Base-by-base conservation (phyloP, 2,888 invertebrate species). In the Zaprionus lineosus region DNA sequence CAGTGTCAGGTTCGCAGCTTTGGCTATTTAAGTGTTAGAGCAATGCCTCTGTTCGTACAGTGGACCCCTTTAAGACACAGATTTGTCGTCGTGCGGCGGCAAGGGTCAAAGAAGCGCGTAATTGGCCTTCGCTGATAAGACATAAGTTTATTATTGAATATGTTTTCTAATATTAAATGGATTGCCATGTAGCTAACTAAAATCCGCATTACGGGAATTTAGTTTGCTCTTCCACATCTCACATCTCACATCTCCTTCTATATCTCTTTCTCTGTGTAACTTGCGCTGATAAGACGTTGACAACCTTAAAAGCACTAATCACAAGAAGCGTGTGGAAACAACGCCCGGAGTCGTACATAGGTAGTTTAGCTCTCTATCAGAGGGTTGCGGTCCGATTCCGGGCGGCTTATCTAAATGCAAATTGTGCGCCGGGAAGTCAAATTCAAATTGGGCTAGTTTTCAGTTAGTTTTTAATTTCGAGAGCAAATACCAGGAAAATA, bases 1-100 rank as follows among this genome's bases (percentile, higher is more conserved):
- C 78, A 77, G 57, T 69, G 77, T 77, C 77, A 77, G 77, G 77
- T 75, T 83, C 79, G 72, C 34, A 55, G 51, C 33, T 37, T 11
- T 34, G 19, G 37, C 40, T 67, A 7, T 31, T 36, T 33, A 56
- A 56, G 46, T 59, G 57, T 66, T 61, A 53, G 16, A 37, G 11
- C 33, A 51, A 72, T 57, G 58, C 55, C 63, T 70, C 39, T 33
- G 11, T 48, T 19, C 19, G 9, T 50, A 40, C 11, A 53, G 47
- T 48, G 57, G 62, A 81, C 78, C 78, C 78, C 71, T 84, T 81
- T 63, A 7, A 36, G 50, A 28, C 26, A 33, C 11, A 41, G 26
- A 18, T 9, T 46, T 19, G 40, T 34, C 39, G 47, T 61, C 66
- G 52, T 58, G 18, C n/a, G 53, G 55, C 36, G 29, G 41, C 34